Evolutionary conservation across 2,888 invertebrate genomes (phyloP).

Genomic region (Thecophora atra): DNA sequence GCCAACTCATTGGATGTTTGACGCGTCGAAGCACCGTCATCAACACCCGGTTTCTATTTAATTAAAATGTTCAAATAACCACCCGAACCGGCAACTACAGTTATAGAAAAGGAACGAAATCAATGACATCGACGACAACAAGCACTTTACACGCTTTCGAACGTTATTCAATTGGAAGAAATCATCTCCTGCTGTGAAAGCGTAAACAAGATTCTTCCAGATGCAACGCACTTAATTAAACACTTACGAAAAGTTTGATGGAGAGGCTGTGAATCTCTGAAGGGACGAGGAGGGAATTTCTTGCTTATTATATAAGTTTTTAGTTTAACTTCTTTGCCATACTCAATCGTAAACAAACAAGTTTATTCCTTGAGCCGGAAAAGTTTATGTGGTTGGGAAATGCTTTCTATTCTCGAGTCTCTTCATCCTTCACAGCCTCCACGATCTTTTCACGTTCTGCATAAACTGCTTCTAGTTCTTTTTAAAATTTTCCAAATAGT

Average conservation of each 20-base stretch:
- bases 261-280: no score
- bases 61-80: conserved; percentile 10
- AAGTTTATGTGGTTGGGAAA: neutral
- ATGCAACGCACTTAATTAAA: neutral
- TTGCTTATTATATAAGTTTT: conserved; percentile 11
- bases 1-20: neutral
- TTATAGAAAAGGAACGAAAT: neutral
- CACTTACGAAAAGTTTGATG: neutral
- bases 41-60: conserved; percentile 16
- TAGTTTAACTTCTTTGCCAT: conserved; percentile 4
- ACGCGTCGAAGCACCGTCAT: neutral
- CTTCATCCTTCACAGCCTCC: neutral
- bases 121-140: conserved; percentile 19
- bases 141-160: conserved; percentile 27
- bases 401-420: no score
- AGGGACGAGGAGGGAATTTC: neutral
- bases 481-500: conserved; percentile 10
- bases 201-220: conserved; percentile 13
- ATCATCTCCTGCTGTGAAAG: conserved; percentile 15
- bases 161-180: neutral
- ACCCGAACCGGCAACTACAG: conserved; percentile 35
- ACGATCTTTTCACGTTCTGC: no score
- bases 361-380: conserved; percentile 18
- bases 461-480: neutral
- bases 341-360: conserved; percentile 6